Evolutionary conservation across 2,888 invertebrate genomes (phyloP).

Genomic region (Sceliomorpha sp.): DNA sequence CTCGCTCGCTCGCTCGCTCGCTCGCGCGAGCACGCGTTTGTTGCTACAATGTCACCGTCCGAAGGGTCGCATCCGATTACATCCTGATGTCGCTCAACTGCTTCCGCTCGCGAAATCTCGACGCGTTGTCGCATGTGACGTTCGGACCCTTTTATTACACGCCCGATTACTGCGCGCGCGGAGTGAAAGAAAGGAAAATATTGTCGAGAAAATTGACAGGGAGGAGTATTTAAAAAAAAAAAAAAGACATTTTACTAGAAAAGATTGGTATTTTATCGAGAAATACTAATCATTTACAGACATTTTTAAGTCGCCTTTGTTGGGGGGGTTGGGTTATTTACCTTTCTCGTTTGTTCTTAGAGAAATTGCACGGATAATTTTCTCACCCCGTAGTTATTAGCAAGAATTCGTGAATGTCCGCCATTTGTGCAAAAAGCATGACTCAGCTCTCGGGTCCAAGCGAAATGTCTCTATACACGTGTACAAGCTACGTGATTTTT

Average conservation of each 20-base stretch:
- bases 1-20: too few species aligned
- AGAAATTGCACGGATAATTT: too few species aligned
- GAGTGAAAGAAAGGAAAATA: too few species aligned
- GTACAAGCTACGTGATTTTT: slow-evolving; percentile 64
- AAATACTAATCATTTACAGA: too few species aligned
- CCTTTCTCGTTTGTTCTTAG: too few species aligned
- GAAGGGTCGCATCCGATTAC: slow-evolving; percentile 59
- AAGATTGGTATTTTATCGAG: too few species aligned
- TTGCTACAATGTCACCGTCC: slow-evolving; percentile 61
- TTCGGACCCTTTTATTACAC: slow-evolving; percentile 37
- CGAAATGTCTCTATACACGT: slow-evolving; percentile 54
- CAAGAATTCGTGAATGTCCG: slow-evolving; percentile 52
- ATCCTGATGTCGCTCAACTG: slow-evolving; percentile 59
- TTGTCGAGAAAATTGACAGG: too few species aligned
- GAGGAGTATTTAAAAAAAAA: too few species aligned
- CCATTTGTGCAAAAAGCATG: slow-evolving; percentile 44
- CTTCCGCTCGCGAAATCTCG: slow-evolving; percentile 56
- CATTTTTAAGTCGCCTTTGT: too few species aligned
- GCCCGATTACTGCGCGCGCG: too few species aligned
- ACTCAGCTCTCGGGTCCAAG: slow-evolving; percentile 51
- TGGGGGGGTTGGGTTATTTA: too few species aligned
- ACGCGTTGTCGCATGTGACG: slow-evolving; percentile 25
- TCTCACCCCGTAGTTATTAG: slow-evolving; percentile 33
- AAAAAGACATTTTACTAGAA: too few species aligned
- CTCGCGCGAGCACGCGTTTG: slow-evolving; percentile 57